Conservation (phyloP, 2,888 invertebrate genomes). For the Torymus aiolomorphi region DNA sequence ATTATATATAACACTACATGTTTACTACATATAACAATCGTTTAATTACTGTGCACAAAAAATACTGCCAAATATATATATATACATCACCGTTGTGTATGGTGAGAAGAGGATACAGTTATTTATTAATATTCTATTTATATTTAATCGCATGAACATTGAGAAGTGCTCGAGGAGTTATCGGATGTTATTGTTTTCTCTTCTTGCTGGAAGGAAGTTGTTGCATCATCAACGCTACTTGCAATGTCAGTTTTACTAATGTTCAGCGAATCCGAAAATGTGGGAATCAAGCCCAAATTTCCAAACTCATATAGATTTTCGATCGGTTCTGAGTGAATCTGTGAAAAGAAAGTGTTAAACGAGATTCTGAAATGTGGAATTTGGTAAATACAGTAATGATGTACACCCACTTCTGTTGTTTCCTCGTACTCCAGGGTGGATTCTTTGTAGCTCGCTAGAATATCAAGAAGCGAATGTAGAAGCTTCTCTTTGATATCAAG, state of each 20-base stretch:
- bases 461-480: constrained; percentile 68
- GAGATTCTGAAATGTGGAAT: too few species aligned
- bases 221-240: background rate
- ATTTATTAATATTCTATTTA: too few species aligned
- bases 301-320: constrained; percentile 58
- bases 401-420: constrained; percentile 11
- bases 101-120: too few species aligned
- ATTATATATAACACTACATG: too few species aligned
- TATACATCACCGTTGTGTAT: too few species aligned
- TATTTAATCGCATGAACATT: constrained; percentile 12
- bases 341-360: too few species aligned
- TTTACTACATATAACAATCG: too few species aligned
- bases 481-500: constrained; percentile 67
- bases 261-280: too few species aligned
- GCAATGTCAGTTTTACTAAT: too few species aligned
- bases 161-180: background rate
- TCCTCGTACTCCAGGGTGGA: constrained; percentile 1
- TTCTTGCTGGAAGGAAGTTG: background rate
- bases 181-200: background rate
- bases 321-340: background rate
- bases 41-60: too few species aligned
- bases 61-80: too few species aligned
- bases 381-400: too few species aligned
- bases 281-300: constrained; percentile 60
- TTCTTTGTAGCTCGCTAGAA: constrained; percentile 60